Percentiles rank a stretch among this genome's conserved stretches.
Evolutionary conservation across 2,113 vertebrate genomes (phyloP).

Genomic region (Mustela nigripes): DNA sequence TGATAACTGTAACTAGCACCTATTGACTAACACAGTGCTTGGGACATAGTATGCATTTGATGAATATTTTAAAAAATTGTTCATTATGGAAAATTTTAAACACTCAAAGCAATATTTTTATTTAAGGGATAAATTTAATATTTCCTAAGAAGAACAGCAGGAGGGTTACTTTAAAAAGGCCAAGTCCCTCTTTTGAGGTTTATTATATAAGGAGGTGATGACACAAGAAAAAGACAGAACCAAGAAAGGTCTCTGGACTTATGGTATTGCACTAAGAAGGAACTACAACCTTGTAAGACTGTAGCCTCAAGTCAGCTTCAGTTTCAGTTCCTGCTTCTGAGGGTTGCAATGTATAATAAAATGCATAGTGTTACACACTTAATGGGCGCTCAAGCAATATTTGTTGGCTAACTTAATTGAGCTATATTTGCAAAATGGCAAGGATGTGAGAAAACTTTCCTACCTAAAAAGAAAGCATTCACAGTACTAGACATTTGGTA

Average conservation of each 20-base stretch:
- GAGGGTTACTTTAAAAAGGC: background rate
- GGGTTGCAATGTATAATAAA: slow-evolving; percentile 66
- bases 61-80: background rate
- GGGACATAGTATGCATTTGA: background rate
- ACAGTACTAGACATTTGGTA: slow-evolving; percentile 79
- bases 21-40: slow-evolving; percentile 16
- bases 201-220: background rate
- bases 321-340: slow-evolving; percentile 41
- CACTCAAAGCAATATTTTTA: slow-evolving; percentile 29
- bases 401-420: slow-evolving; percentile 78
- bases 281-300: background rate
- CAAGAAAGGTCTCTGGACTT: background rate
- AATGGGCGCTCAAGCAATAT: slow-evolving; percentile 68
- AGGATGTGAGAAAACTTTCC: slow-evolving; percentile 79
- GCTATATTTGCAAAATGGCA: slow-evolving; percentile 82
- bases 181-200: background rate
- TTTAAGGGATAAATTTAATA: slow-evolving; percentile 21
- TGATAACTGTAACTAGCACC: background rate
- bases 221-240: background rate
- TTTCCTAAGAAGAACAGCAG: slow-evolving; percentile 12
- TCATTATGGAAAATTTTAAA: background rate
- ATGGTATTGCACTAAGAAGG: background rate
- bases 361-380: slow-evolving; percentile 70
- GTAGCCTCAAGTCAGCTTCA: background rate
- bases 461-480: slow-evolving; percentile 83